phyloP scores from a whole-genome alignment of 2,888 invertebrate genomes.

The Hypolimnas misippus region DNA sequence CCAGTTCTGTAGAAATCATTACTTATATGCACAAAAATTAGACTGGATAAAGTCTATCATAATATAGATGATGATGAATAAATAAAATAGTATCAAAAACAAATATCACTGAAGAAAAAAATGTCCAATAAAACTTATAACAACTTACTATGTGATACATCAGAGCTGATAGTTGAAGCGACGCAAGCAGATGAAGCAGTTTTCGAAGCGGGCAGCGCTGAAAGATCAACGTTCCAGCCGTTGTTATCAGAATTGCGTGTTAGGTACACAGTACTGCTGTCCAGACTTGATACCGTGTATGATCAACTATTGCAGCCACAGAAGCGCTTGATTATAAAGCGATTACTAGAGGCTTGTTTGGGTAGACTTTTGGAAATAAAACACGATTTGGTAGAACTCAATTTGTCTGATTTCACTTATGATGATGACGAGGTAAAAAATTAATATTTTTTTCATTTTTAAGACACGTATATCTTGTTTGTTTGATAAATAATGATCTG shows the following conservation, averaged over 20 bases:
- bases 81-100: not conserved
- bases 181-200: constrained; percentile 85
- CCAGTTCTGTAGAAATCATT: too few relatives aligned
- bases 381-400: constrained; percentile 93
- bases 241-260: constrained; percentile 89
- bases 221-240: constrained; percentile 84
- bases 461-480: too few relatives aligned
- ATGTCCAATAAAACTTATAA: constrained; percentile 92
- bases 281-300: constrained; percentile 90
- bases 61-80: too few relatives aligned
- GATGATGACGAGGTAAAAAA: constrained; percentile 86
- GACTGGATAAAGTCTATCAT: too few relatives aligned
- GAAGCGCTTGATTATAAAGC: constrained; percentile 91
- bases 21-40: too few relatives aligned
- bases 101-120: constrained; percentile 21
- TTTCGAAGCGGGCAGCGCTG: constrained; percentile 85
- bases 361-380: constrained; percentile 95
- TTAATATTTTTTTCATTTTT: too few relatives aligned
- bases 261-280: constrained; percentile 90
- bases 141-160: constrained; percentile 86
- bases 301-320: constrained; percentile 97
- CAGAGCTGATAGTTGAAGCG: constrained; percentile 81
- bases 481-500: too few relatives aligned
- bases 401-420: constrained; percentile 93
- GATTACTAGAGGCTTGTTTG: constrained; percentile 89